Conservation (phyloP, 2,113 vertebrate species). For the Hypanus sabinus region DNA sequence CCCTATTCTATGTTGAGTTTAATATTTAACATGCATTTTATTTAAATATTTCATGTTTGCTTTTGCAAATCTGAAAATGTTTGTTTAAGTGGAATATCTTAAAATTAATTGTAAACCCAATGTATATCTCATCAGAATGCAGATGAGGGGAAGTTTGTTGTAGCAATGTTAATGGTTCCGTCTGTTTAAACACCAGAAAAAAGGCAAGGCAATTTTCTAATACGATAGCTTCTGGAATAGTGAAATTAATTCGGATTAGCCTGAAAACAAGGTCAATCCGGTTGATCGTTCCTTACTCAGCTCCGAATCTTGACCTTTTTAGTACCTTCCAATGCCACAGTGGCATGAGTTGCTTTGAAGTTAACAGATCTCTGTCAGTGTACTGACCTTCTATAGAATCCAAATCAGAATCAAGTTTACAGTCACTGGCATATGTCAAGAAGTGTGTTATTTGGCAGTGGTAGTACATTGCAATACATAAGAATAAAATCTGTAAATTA, state of each 20-base stretch:
- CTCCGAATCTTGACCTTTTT: not conserved
- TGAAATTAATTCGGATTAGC: not conserved
- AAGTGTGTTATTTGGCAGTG: no score
- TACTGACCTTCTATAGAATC: not conserved
- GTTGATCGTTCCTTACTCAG: not conserved
- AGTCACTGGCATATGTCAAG: no score
- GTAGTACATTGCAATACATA: no score
- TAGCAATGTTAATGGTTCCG: not conserved
- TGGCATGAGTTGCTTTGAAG: not conserved
- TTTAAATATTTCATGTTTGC: conserved; percentile 28
- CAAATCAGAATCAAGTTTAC: no score
- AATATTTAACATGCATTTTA: not conserved
- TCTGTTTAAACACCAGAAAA: not conserved
- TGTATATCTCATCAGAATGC: not conserved
- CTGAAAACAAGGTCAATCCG: not conserved
- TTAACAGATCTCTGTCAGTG: not conserved
- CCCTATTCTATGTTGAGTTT: not conserved
- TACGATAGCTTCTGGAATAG: not conserved
- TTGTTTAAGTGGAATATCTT: not conserved
- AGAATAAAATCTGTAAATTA: no score
- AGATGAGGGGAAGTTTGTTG: not conserved
- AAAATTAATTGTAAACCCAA: not conserved
- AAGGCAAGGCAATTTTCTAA: not conserved
- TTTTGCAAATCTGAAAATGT: not conserved
- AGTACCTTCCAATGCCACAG: not conserved